Evolutionary conservation across 2,113 vertebrate species (phyloP).

Genomic region (Fulica atra): DNA sequence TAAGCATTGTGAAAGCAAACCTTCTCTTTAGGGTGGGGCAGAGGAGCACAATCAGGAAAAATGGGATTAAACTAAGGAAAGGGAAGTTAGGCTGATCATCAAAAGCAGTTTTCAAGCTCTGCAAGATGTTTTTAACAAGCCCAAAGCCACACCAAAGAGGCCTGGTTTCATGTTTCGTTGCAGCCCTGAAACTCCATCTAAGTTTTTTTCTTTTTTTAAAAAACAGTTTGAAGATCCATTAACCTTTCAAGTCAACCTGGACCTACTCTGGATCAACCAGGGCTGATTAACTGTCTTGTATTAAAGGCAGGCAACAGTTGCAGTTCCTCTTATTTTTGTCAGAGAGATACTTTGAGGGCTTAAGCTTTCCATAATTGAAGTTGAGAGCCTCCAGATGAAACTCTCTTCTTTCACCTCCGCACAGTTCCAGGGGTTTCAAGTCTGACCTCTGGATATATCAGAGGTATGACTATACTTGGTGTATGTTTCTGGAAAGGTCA

Average conservation of each 20-base stretch:
- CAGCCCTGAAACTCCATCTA: slow-evolving; percentile 4
- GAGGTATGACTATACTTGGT: background rate
- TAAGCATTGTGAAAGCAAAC: background rate
- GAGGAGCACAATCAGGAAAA: slow-evolving; percentile 19
- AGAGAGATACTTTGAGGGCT: background rate
- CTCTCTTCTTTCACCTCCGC: background rate
- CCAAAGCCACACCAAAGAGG: slow-evolving; percentile 53
- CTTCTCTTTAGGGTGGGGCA: background rate
- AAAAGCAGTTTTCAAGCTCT: slow-evolving; percentile 35
- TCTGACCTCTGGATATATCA: background rate
- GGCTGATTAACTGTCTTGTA: background rate
- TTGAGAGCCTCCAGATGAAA: background rate
- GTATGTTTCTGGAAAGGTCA: background rate
- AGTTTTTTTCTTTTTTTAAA: background rate
- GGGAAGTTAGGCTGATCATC: slow-evolving; percentile 13
- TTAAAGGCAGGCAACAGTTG: slow-evolving; percentile 1
- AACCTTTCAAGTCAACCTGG: slow-evolving; percentile 48
- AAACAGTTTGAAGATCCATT: slow-evolving; percentile 27
- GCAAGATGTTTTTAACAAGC: slow-evolving; percentile 43
- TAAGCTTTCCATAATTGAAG: background rate
- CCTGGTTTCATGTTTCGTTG: slow-evolving; percentile 21
- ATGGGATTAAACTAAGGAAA: slow-evolving; percentile 28
- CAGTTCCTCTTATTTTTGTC: background rate
- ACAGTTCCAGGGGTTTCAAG: background rate
- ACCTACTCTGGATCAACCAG: slow-evolving; percentile 6